A percentile compares a stretch with the other conserved stretches of the same genome.
Conservation (phyloP, 2,797 vertebrate species). For the Schizothorax lantsangensis region DNA sequence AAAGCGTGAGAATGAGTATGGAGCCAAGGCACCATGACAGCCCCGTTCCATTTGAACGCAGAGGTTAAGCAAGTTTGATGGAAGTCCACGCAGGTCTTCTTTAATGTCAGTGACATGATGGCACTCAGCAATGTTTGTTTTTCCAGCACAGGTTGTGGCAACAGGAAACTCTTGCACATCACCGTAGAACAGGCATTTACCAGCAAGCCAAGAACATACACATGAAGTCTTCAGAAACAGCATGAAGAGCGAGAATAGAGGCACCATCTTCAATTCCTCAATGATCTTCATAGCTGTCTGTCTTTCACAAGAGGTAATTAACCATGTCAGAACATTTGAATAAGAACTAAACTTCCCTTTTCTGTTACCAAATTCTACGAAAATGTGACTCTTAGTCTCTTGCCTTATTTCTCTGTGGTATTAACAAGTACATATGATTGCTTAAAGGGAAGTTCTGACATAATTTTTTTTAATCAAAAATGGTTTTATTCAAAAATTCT, state of each 20-base stretch:
- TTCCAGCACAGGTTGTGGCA: neutral
- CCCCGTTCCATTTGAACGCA: neutral
- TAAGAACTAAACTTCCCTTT: neutral
- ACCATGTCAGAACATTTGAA: neutral
- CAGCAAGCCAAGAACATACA: neutral
- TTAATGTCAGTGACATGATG: neutral
- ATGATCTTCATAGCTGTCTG: neutral
- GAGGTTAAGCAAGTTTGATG: neutral
- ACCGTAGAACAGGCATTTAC: slow-evolving; percentile 21
- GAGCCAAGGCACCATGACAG: neutral
- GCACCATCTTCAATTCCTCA: neutral
- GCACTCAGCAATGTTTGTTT: neutral
- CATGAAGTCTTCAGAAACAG: neutral
- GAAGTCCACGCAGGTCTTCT: neutral
- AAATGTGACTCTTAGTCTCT: neutral
- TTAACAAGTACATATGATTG: neutral
- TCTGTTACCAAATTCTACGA: neutral
- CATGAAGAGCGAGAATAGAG: neutral
- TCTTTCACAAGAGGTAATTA: neutral
- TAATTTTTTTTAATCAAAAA: no score
- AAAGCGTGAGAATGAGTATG: neutral
- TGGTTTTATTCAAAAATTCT: no score
- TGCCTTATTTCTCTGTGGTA: neutral
- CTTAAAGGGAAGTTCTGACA: neutral
- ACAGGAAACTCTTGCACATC: slow-evolving; percentile 11